A percentile compares a stretch with the other conserved stretches of the same genome.
phyloP scores from a whole-genome alignment of 2,888 invertebrate species.

The Diarsia brunnea region DNA sequence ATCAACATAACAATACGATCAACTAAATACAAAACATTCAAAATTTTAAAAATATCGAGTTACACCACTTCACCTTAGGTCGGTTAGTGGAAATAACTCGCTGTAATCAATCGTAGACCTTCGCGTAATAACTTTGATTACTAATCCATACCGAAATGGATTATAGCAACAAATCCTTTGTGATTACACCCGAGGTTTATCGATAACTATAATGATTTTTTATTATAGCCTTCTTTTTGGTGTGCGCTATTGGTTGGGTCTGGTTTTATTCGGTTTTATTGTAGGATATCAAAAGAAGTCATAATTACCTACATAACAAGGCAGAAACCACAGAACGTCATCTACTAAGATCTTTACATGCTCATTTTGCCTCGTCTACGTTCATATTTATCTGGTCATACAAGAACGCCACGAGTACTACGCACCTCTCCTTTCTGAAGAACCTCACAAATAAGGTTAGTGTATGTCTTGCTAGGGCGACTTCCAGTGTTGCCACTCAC shows the following conservation, averaged over 20 bases:
- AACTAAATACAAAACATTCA: background rate
- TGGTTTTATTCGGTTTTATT: slow-evolving; percentile 5
- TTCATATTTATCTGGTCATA: too few relatives aligned
- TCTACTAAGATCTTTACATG: too few relatives aligned
- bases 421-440: too few relatives aligned
- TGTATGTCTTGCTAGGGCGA: too few relatives aligned
- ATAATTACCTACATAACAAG: background rate
- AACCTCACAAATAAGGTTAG: too few relatives aligned
- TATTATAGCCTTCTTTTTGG: slow-evolving; percentile 21
- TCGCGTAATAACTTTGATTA: slow-evolving; percentile 85
- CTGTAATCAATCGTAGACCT: slow-evolving; percentile 76
- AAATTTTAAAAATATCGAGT: background rate
- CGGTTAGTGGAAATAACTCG: slow-evolving; percentile 23
- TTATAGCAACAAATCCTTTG: slow-evolving; percentile 80
- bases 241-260: background rate
- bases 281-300: background rate
- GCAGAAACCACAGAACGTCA: too few relatives aligned
- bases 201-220: slow-evolving; percentile 73
- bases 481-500: too few relatives aligned
- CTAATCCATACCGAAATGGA: slow-evolving; percentile 78
- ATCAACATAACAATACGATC: background rate
- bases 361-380: too few relatives aligned
- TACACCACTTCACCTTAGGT: background rate
- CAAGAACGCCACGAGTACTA: too few relatives aligned
- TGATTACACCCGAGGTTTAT: slow-evolving; percentile 81